Percentiles rank a stretch among this genome's conserved stretches.
These are phyloP conservation scores for Sorex maritimensis DNA, from an alignment of 2,797 vertebrate genomes.

Conservation along the genomic window DNA sequence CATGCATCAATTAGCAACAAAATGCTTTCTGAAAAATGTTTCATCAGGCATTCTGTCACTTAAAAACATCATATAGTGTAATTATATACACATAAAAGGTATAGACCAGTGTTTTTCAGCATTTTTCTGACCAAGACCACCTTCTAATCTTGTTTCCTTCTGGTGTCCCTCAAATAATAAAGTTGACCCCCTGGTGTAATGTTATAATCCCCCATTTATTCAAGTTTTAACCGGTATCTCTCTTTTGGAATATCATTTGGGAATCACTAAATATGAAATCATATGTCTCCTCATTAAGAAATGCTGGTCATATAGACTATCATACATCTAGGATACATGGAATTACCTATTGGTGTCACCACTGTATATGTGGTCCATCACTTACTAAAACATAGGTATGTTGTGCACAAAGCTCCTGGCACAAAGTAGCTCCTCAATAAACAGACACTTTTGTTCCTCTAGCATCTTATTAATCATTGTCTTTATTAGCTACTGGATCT, in stretches of 20 bases:
- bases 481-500: not conserved
- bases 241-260: too few relatives aligned
- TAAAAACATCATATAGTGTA: not conserved
- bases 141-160: too few relatives aligned
- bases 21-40: not conserved
- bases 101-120: not conserved
- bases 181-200: too few relatives aligned
- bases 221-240: too few relatives aligned
- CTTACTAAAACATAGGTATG: not conserved
- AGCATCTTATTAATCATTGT: slow-evolving; percentile 2
- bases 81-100: not conserved
- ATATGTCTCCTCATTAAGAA: too few relatives aligned
- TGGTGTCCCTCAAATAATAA: too few relatives aligned
- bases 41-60: not conserved
- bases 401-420: not conserved
- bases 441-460: not conserved
- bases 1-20: not conserved
- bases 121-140: too few relatives aligned
- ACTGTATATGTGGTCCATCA: not conserved
- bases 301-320: not conserved
- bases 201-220: too few relatives aligned
- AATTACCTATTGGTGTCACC: too few relatives aligned
- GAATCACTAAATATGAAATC: too few relatives aligned
- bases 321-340: not conserved
- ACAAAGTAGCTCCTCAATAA: slow-evolving; percentile 31